These are phyloP conservation scores for Palythoa caribaeorum DNA, from an alignment of 92 coral and sea anemone genomes.

Conservation along the genomic window DNA sequence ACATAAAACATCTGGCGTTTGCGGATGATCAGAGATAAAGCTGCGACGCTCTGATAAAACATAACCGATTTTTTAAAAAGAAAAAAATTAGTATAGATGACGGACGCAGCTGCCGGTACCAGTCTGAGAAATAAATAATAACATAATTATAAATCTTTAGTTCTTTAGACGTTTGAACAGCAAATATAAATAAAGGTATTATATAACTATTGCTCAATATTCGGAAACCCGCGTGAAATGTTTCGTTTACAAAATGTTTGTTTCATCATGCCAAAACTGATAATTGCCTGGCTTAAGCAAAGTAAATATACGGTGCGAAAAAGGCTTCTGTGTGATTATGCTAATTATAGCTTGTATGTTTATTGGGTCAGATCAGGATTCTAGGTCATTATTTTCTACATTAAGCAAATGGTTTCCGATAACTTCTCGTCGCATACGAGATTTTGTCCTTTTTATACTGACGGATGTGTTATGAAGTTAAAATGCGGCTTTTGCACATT, in stretches of 20 bases:
- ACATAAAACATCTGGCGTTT: not conserved
- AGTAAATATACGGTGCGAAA: too few species aligned
- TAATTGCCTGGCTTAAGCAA: too few species aligned
- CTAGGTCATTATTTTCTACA: not conserved
- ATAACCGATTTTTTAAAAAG: not conserved
- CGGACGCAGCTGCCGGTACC: conserved; percentile 26
- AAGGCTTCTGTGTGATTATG: not conserved
- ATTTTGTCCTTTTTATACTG: not conserved
- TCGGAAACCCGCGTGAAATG: too few species aligned
- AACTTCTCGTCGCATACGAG: not conserved
- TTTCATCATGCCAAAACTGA: too few species aligned
- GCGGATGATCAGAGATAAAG: not conserved
- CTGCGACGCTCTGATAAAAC: not conserved
- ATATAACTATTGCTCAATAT: too few species aligned
- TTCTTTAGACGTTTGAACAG: not conserved
- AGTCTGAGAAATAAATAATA: conserved; percentile 7
- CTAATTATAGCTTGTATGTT: not conserved
- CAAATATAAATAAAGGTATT: too few species aligned
- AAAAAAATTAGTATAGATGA: not conserved
- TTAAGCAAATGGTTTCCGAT: not conserved
- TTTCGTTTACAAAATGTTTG: too few species aligned
- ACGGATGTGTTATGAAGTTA: not conserved
- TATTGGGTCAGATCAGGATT: not conserved
- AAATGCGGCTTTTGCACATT: not conserved
- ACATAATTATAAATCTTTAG: not conserved